Conservation (phyloP, 1,140 invertebrate genomes). For the Laupala kohalensis region DNA sequence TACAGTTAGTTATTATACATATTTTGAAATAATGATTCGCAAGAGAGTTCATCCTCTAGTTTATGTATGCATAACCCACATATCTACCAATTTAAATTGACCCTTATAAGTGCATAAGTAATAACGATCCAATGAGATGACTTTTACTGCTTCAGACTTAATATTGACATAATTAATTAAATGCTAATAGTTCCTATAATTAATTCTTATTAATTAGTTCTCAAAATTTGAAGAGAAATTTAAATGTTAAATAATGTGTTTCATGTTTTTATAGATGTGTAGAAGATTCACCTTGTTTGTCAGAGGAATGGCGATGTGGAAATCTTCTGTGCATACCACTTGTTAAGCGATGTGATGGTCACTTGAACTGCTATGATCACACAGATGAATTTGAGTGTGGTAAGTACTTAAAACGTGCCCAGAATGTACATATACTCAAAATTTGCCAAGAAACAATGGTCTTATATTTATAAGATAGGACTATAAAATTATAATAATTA, state of each 20-base stretch:
- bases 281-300: conserved; percentile 34
- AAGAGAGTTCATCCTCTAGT: too few relatives aligned
- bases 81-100: too few relatives aligned
- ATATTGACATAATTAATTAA: background rate
- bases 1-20: too few relatives aligned
- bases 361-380: conserved; percentile 63
- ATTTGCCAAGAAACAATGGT: too few relatives aligned
- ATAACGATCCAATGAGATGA: background rate
- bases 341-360: conserved; percentile 55
- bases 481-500: too few relatives aligned
- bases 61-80: background rate
- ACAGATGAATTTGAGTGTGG: conserved; percentile 67
- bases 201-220: background rate
- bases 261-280: conserved; percentile 18
- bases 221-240: background rate
- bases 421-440: too few relatives aligned
- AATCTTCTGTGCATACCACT: conserved; percentile 55
- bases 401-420: conserved; percentile 36
- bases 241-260: too few relatives aligned
- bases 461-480: too few relatives aligned
- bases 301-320: conserved; percentile 52
- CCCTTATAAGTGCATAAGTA: background rate
- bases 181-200: background rate
- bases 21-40: too few relatives aligned
- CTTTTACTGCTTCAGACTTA: background rate